Evolutionary conservation across 1,140 invertebrate species (phyloP).

Genomic region (Amphibalanus amphitrite): DNA sequence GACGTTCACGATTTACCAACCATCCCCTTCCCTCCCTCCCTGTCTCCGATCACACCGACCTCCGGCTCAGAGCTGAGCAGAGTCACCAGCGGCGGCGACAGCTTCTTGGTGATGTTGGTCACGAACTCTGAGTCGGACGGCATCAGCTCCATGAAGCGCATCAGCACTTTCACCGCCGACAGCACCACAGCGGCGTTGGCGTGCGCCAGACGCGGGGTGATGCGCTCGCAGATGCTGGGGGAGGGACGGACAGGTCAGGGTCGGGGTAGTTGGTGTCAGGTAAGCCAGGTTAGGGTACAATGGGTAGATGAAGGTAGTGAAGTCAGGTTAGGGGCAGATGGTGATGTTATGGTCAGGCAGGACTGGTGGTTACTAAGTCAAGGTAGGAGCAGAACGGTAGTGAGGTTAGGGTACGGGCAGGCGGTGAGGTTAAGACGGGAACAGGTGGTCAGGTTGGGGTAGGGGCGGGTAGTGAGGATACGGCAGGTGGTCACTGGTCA

Average conservation of each 20-base stretch:
- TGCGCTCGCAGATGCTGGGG: slow-evolving; percentile 83
- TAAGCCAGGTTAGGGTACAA: slow-evolving; percentile 6
- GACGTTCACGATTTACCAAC: no score
- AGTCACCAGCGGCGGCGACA: slow-evolving; percentile 97
- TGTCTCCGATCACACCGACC: slow-evolving; percentile 28
- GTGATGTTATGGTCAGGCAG: no score
- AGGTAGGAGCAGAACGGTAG: no score
- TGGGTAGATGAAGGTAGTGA: not conserved
- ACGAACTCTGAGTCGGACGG: slow-evolving; percentile 86
- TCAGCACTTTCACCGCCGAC: slow-evolving; percentile 89
- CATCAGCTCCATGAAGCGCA: slow-evolving; percentile 98
- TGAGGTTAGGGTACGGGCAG: no score
- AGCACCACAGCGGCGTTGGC: slow-evolving; percentile 99
- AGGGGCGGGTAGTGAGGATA: no score
- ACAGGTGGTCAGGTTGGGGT: no score
- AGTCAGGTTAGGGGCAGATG: not conserved
- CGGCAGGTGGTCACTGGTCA: no score
- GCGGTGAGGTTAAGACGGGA: no score
- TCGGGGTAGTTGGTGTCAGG: no score
- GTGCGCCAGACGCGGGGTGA: slow-evolving; percentile 92
- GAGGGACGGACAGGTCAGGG: slow-evolving; percentile 4
- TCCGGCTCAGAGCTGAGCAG: slow-evolving; percentile 95
- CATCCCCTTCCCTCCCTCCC: no score
- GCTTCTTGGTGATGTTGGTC: slow-evolving; percentile 80
- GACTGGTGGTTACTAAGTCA: no score